Percentiles rank a stretch among this genome's conserved stretches.
These are phyloP conservation scores for Pachyseris speciosa DNA, from an alignment of 64 coral and sea anemone species.

Conservation along the genomic window DNA sequence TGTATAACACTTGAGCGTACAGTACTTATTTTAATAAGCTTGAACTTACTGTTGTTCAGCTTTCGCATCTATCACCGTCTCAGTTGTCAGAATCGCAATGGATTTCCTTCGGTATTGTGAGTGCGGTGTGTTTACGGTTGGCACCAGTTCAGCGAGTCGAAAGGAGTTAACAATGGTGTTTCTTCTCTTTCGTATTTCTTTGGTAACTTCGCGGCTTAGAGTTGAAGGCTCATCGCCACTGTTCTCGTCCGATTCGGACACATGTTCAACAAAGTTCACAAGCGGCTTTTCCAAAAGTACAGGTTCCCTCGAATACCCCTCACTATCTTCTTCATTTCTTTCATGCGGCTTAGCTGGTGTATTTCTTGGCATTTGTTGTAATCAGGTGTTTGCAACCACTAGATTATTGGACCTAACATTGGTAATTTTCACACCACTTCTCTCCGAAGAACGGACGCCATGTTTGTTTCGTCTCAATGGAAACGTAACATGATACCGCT, in stretches of 20 bases:
- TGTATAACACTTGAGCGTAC: too few species aligned
- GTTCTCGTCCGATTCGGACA: constrained; percentile 24
- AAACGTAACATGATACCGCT: constrained; percentile 5
- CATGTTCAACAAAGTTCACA: not conserved
- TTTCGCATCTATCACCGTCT: constrained; percentile 81
- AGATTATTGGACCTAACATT: not conserved
- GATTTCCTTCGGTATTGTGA: constrained; percentile 89
- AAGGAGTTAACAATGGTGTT: constrained; percentile 91
- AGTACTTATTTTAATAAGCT: too few species aligned
- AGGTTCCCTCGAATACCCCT: not conserved
- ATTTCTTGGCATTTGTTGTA: not conserved
- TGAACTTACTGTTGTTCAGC: constrained; percentile 87
- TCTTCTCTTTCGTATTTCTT: constrained; percentile 72
- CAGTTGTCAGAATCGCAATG: constrained; percentile 61
- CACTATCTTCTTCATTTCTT: not conserved
- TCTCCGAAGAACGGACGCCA: not conserved
- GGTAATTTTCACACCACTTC: not conserved
- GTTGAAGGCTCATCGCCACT: not conserved
- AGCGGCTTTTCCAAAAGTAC: not conserved
- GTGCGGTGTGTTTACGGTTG: constrained; percentile 78
- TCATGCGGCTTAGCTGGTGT: not conserved
- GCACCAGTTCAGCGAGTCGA: constrained; percentile 85
- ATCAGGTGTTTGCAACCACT: not conserved
- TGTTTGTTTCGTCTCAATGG: constrained; percentile 30
- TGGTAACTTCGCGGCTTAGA: constrained; percentile 70